Evolutionary conservation across 2,113 vertebrate species (phyloP).

Genomic region (Azemiops feae): DNA sequence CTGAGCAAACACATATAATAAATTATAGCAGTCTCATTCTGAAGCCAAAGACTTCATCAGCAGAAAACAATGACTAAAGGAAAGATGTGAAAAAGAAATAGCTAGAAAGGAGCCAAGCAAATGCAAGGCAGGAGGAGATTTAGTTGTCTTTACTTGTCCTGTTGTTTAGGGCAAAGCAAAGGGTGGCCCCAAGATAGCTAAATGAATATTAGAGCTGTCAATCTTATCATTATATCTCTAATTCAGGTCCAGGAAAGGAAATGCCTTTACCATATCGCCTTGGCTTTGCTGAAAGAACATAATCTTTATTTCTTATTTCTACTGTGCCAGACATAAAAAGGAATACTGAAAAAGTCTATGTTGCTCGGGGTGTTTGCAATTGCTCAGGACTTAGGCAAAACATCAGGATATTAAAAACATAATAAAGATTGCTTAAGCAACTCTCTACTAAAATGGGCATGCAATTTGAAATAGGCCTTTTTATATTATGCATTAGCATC

Average conservation of each 20-base stretch:
- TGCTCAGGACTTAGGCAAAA: neutral
- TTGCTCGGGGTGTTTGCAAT: neutral
- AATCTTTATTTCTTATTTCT: neutral
- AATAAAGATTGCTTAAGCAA: neutral
- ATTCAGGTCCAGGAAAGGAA: neutral
- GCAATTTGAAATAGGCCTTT: neutral
- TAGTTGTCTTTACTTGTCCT: neutral
- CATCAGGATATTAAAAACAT: neutral
- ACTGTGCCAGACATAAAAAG: neutral
- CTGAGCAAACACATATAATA: neutral
- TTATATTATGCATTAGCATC: neutral
- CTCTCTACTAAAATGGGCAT: neutral
- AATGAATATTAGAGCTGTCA: neutral
- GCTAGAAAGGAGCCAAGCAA: neutral
- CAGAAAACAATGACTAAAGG: neutral
- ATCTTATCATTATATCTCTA: neutral
- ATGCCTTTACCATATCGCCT: neutral
- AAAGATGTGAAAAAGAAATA: neutral
- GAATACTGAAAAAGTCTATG: neutral
- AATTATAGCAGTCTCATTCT: neutral
- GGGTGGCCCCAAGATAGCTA: neutral
- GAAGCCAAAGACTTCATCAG: neutral
- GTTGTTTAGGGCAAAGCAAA: neutral
- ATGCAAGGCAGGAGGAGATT: neutral
- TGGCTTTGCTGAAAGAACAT: neutral